Base-by-base conservation (phyloP, 2,888 invertebrate genomes). In the Ischnura elegans region DNA sequence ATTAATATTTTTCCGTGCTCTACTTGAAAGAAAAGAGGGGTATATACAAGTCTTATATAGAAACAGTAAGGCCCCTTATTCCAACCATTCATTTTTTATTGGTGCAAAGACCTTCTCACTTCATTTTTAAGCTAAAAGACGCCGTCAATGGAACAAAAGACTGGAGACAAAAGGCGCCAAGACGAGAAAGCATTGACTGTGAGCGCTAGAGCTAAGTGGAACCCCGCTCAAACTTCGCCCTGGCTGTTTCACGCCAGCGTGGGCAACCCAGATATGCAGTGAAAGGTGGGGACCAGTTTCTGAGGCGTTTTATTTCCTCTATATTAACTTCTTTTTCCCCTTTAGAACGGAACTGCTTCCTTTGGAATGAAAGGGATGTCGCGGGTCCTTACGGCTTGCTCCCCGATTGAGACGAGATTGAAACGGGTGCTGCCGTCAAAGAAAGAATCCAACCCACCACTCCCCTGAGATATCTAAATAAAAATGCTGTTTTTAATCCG, bases 201-300 rank as follows among this genome's bases (percentile, higher is more conserved):
- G 36, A 13, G 36, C 16, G 76, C 36, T 36, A 36, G 76, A 3
- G 76, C 8, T 25, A 76, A 76, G 36, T 76, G n/a, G 76, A 76
- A 25, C 76, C 76, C 10, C 76, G 36, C 76, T 36, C 76, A 2
- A 36, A 76, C 76, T 36, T 36, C 29, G 76, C 16, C 29, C 29
- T 8, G 36, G 0, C 36, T 10, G 29, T 76, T 76, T 36, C 29
- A 29, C 29, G 29, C 13, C 2, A 76, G 76, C 76, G 36, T 36
- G 76, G 76, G 2, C 76, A 76, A 76, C 76, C 76, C 76, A 76
- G 76, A 76, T 76, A 76, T 76, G 36, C 76, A 76, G 76, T 76
- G 76, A 76, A 76, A 76, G 76, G 76, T 36, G 76, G 2, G 36
- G 76, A 36, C 76, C 76, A 76, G 36, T 76, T 76, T 36, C 4